Base-by-base conservation (phyloP, 53 echinoderm and acorn worm species). In the Apostichopus leukothele region DNA sequence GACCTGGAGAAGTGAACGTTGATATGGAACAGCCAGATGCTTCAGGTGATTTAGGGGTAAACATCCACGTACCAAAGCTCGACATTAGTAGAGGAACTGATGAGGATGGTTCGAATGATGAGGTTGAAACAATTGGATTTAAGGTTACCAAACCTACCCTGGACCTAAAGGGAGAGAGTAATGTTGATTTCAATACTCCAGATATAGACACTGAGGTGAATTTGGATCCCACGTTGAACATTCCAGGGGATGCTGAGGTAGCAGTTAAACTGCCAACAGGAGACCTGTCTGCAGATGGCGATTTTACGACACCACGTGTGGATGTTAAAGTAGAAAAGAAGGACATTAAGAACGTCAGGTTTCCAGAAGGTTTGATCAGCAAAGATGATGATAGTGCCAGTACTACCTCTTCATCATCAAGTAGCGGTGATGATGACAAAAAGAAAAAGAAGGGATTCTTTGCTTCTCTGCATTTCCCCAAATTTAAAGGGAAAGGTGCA, bases 371-470 rank as follows among this genome's bases (percentile, higher is more conserved):
- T 16, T 18, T 71, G 81, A 14, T 81, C 9, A 23, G 22, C 19
- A 85, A 66, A 60, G 85, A 85, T 50, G 50, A 50, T 23, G 67
- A 66, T 51, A 16, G 22, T 18, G 7, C 7, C 9, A 85, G 67
- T 85, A 18, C 25, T 18, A 66, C 85, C 5, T 85, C 85, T 25
- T 84, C 85, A 85, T 85, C 85, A 2, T 85, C 85, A 60, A 8
- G 18, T 39, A 85, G 67, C 13, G 39, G 21, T 10, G 85, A 50
- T 18, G 53, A 22, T 59, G 81, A 81, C 59, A 59, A 81, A 23
- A 85, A 85, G 22, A 85, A 84, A 61, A 84, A 85, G 63, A 85
- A 85, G 85, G 66, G 66, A 60, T 67, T 85, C 13, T 85, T 85
- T 68, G 85, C 67, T 9, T 63, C 66, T 4, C 0, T 85, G 23